Evolutionary conservation across 2,888 invertebrate genomes (phyloP).

Genomic region (Apotomis turbidana): DNA sequence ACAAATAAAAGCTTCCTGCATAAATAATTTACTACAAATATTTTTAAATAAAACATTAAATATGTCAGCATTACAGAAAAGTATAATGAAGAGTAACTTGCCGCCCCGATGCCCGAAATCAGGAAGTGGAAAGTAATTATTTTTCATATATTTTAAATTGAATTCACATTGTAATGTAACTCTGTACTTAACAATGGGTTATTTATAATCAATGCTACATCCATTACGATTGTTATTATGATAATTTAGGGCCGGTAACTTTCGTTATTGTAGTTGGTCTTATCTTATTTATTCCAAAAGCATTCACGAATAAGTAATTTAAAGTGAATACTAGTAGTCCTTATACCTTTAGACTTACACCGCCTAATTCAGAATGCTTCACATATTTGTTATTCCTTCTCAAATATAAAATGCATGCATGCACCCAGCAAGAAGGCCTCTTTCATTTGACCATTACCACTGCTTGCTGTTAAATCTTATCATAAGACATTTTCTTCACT

Average conservation of each 20-base stretch:
- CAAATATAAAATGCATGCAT: too few relatives aligned
- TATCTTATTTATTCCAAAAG: not conserved
- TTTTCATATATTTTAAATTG: conserved; percentile 20
- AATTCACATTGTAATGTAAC: conserved; percentile 29
- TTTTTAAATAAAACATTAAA: conserved; percentile 22
- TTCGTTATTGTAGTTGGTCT: not conserved
- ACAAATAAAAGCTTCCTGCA: too few relatives aligned
- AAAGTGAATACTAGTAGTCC: too few relatives aligned
- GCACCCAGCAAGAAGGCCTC: too few relatives aligned
- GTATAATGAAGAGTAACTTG: conserved; percentile 86
- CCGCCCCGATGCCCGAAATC: conserved; percentile 83
- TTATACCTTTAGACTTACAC: too few relatives aligned
- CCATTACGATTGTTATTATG: conserved; percentile 3
- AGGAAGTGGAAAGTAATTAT: conserved; percentile 64
- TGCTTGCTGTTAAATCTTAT: too few relatives aligned
- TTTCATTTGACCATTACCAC: too few relatives aligned
- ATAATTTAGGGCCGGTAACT: not conserved
- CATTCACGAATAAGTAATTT: too few relatives aligned
- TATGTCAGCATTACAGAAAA: conserved; percentile 89
- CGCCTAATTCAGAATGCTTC: too few relatives aligned
- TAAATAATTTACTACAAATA: too few relatives aligned
- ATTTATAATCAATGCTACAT: not conserved
- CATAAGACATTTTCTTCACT: too few relatives aligned
- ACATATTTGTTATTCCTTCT: too few relatives aligned
- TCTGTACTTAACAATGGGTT: conserved; percentile 25